A percentile compares a stretch with the other conserved stretches of the same genome.
Evolutionary conservation across 2,113 vertebrate genomes (phyloP).

Genomic region (Ailuropoda melanoleuca): DNA sequence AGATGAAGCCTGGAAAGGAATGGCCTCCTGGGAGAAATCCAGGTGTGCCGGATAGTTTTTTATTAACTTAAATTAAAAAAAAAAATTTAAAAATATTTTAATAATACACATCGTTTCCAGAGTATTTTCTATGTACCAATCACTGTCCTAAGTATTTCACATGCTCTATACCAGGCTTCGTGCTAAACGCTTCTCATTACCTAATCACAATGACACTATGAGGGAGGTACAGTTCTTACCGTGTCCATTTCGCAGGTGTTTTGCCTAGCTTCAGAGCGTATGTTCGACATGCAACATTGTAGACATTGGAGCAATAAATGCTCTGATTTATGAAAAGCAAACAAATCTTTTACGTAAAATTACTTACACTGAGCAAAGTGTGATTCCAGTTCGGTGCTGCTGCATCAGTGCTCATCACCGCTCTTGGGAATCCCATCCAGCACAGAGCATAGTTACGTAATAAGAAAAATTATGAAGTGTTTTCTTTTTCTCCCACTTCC

Average conservation of each 20-base stretch:
- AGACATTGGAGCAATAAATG: background rate
- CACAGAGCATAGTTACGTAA: background rate
- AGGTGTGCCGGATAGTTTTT: background rate
- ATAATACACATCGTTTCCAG: background rate
- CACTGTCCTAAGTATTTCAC: background rate
- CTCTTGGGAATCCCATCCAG: background rate
- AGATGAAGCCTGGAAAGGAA: background rate
- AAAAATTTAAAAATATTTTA: background rate
- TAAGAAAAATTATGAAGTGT: background rate
- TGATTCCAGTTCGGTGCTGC: background rate
- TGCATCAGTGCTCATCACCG: background rate
- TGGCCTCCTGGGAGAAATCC: background rate
- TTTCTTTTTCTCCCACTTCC: background rate
- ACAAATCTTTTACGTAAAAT: background rate
- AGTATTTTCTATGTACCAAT: background rate
- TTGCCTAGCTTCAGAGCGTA: background rate
- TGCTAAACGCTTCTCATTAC: background rate
- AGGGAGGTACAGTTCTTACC: background rate
- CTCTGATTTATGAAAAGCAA: background rate
- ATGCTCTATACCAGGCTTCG: background rate
- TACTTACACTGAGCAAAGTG: background rate
- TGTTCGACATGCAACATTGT: background rate
- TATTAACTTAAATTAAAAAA: background rate
- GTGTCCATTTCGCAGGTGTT: background rate
- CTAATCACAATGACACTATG: background rate